phyloP scores from a whole-genome alignment of 2,797 vertebrate species.

The Antennarius maculatus region DNA sequence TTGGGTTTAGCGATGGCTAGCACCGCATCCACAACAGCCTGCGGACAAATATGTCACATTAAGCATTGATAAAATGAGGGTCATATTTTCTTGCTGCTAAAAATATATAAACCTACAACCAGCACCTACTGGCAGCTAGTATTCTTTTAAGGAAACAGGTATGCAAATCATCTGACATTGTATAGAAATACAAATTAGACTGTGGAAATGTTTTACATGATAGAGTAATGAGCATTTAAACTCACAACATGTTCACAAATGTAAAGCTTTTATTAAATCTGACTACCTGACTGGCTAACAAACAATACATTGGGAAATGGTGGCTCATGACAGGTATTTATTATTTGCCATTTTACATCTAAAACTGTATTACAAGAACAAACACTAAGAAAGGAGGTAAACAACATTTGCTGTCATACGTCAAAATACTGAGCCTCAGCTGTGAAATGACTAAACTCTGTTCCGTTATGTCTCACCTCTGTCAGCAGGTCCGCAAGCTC shows the following conservation, averaged over 20 bases:
- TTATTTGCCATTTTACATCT: not conserved
- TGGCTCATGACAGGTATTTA: not conserved
- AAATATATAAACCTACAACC: not conserved
- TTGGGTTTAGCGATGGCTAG: constrained; percentile 88
- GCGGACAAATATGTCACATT: constrained; percentile 19
- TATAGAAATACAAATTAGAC: not conserved
- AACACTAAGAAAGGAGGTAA: not conserved
- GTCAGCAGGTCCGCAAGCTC: constrained; percentile 95
- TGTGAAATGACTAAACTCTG: not conserved
- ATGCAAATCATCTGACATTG: not conserved
- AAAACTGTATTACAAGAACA: not conserved
- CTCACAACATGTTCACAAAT: not conserved
- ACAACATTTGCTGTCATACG: accelerated
- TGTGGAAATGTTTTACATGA: not conserved
- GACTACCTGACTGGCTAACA: not conserved
- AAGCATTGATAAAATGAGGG: not conserved
- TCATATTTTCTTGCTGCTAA: no score
- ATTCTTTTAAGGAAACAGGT: not conserved
- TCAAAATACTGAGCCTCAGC: not conserved
- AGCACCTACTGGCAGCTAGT: not conserved
- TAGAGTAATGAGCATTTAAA: not conserved
- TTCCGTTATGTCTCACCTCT: constrained; percentile 84
- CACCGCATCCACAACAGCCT: constrained; percentile 97
- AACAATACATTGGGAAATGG: not conserved
- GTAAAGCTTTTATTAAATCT: not conserved